A percentile compares a stretch with the other conserved stretches of the same genome.
These are phyloP conservation scores for Ellobius talpinus DNA, from an alignment of 2,113 vertebrate species.

Conservation along the genomic window DNA sequence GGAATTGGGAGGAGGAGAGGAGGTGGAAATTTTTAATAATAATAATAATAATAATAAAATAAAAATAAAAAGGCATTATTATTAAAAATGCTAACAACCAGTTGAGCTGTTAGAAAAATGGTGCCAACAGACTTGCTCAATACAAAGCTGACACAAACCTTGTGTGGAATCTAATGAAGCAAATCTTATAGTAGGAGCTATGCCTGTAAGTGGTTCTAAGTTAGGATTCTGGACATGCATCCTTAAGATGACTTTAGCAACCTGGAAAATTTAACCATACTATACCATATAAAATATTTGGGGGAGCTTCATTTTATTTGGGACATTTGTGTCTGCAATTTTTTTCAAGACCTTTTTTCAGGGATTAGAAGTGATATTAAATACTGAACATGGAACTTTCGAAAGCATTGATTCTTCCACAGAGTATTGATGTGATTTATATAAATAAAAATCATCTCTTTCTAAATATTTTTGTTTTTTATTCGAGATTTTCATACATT, in stretches of 20 bases:
- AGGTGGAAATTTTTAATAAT: no score
- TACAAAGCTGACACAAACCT: background rate
- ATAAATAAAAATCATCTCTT: background rate
- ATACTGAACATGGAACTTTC: constrained; percentile 59
- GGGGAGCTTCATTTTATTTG: constrained; percentile 48
- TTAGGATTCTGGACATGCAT: background rate
- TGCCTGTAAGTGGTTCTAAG: constrained; percentile 20
- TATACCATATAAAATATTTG: constrained; percentile 15
- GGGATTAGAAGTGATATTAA: constrained; percentile 64
- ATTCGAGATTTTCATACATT: background rate
- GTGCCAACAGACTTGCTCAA: background rate
- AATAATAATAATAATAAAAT: no score
- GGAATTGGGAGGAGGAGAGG: no score
- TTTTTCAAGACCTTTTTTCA: constrained; percentile 41
- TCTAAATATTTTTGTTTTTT: background rate
- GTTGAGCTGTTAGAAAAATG: background rate
- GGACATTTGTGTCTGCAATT: constrained; percentile 54
- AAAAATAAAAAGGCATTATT: background rate
- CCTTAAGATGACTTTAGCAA: background rate
- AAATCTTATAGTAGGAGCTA: background rate
- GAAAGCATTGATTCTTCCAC: constrained; percentile 34
- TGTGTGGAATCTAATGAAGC: background rate
- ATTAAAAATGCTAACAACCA: background rate
- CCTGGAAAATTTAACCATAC: background rate
- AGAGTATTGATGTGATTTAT: constrained; percentile 28